Evolutionary conservation across 2,113 vertebrate genomes (phyloP).

Genomic region (Aptenodytes patagonicus): DNA sequence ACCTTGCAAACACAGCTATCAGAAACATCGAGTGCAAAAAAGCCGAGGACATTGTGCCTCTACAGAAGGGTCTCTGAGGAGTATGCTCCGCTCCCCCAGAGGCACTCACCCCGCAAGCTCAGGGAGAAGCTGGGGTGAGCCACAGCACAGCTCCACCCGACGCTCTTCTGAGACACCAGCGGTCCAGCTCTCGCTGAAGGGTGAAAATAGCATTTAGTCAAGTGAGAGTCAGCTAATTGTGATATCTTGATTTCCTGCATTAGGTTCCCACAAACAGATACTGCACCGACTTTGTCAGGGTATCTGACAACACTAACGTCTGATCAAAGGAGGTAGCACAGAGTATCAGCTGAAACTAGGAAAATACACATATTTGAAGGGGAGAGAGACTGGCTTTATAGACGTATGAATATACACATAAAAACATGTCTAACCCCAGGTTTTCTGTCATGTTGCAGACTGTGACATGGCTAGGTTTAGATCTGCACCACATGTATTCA

Average conservation of each 20-base stretch:
- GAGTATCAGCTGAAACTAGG: background rate
- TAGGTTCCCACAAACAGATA: background rate
- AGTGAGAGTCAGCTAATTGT: background rate
- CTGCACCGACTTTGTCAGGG: background rate
- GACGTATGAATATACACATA: background rate
- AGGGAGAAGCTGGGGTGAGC: background rate
- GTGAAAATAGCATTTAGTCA: background rate
- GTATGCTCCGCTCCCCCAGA: rapidly evolving
- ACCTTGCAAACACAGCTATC: background rate
- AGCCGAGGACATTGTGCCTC: rapidly evolving
- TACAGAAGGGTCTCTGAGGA: background rate
- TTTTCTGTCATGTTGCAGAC: background rate
- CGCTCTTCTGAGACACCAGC: background rate
- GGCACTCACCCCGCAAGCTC: background rate
- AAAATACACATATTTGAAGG: background rate
- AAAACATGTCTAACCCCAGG: background rate
- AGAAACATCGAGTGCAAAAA: background rate
- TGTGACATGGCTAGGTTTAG: background rate
- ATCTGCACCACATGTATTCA: background rate
- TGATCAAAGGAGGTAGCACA: constrained; percentile 14
- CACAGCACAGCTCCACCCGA: background rate
- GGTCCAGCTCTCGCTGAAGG: background rate
- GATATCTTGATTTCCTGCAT: background rate
- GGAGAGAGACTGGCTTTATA: background rate
- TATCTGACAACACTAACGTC: background rate